Conservation (phyloP, 2,888 invertebrate species). For the Stegophylla sp. region DNA sequence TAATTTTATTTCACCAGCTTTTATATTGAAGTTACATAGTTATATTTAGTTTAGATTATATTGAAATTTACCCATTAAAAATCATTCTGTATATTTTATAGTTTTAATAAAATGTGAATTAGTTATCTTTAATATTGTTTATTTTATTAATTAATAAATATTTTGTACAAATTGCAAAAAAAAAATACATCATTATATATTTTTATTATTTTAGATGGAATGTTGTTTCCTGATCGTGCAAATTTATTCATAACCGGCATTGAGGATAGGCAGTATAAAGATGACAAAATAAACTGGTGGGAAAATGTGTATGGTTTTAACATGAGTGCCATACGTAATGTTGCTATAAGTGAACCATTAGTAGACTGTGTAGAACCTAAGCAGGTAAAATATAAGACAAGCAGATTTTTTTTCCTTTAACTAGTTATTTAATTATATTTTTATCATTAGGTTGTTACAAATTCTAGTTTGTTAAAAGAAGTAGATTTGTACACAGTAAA, state of each 20-base stretch:
- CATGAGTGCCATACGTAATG: constrained; percentile 97
- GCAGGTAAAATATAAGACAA: constrained; percentile 69
- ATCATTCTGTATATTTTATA: no score
- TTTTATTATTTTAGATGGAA: constrained; percentile 66
- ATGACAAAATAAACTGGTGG: constrained; percentile 99
- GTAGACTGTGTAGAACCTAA: constrained; percentile 99
- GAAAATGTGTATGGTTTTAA: constrained; percentile 99
- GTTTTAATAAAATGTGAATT: no score
- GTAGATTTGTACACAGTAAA: constrained; percentile 98
- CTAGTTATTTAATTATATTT: constrained; percentile 11
- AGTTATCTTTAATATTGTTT: no score
- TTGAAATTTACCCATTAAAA: no score
- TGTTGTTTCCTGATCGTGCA: constrained; percentile 73
- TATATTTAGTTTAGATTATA: no score
- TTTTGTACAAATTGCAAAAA: no score
- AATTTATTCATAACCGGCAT: constrained; percentile 92
- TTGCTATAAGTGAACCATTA: constrained; percentile 96
- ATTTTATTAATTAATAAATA: no score
- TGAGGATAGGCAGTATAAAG: constrained; percentile 98
- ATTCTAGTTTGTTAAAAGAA: constrained; percentile 92
- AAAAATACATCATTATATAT: no score
- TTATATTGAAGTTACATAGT: no score
- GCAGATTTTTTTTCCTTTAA: no score
- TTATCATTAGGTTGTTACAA: constrained; percentile 81
- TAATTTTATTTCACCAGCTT: no score